Base-by-base conservation (phyloP, 2,113 vertebrate species). In the Globicephala melas region DNA sequence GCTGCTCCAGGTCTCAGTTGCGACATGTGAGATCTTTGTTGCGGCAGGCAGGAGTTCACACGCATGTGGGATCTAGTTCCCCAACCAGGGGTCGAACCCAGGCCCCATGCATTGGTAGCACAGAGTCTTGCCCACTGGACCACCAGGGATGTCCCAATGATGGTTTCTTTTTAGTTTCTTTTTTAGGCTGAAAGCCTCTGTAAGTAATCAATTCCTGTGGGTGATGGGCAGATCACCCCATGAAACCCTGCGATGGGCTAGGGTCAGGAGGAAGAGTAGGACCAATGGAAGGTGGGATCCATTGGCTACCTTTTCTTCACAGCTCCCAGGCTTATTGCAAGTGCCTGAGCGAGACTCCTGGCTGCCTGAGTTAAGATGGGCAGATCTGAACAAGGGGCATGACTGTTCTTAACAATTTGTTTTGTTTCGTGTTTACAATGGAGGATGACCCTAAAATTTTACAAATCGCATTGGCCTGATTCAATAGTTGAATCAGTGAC, bases 401-500 rank as follows among this genome's bases (percentile, higher is more conserved):
- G 15, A 50, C 4, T 5, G 33, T 38, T 73, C 6, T 0, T n/a
- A 7, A 36, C 15, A n/a, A 10, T 33, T 17, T 55, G 3, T 44
- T 62, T 38, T 82, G 50, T 58, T 36, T 44, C 15, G 8, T 85
- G 53, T 73, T 44, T 6, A 38, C 41, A 23, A 2, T 2, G 11
- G 25, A 21, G 2, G 6, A 0, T 33, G 58, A 38, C 17, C 8
- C 13, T 67, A n/a, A 33, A 1, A 20, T 60, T 53, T 28, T 60
- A 8, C 53, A 91, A 74, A 33, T 15, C 88, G 20, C 53, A 8
- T 20, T n/a, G 38, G 14, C 68, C 62, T 82, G 38, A 38, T 80
- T 36, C 87, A 58, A 13, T 28, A 36, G 26, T n/a, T 67, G 38
- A 44, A 8, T 36, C 31, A 12, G 50, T 47, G 62, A 50, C 14